phyloP scores from a whole-genome alignment of 1,140 invertebrate species.

The Glomeris maerens region DNA sequence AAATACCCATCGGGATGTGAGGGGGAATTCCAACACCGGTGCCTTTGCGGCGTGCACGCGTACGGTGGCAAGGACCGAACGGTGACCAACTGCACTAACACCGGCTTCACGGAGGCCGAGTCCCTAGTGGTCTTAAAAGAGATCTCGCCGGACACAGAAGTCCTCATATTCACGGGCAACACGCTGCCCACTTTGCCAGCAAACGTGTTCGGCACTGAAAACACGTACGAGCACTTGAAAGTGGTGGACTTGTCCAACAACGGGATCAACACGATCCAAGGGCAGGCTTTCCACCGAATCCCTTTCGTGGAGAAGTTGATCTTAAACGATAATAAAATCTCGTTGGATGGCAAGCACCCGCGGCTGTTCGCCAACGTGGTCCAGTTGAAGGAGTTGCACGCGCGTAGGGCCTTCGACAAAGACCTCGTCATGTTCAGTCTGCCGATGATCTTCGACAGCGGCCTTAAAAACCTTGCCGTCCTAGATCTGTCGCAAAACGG shows the following conservation, averaged over 20 bases:
- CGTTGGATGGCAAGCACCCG: constrained; percentile 45
- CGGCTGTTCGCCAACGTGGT: constrained; percentile 63
- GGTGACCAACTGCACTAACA: constrained; percentile 57
- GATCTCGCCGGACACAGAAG: constrained; percentile 49
- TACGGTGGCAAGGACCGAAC: background rate
- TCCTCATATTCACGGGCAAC: constrained; percentile 59
- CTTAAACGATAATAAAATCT: constrained; percentile 56
- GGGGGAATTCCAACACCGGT: background rate
- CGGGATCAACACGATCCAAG: constrained; percentile 53
- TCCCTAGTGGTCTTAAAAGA: constrained; percentile 45
- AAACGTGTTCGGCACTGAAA: constrained; percentile 55
- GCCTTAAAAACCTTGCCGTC: background rate
- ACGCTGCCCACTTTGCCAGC: constrained; percentile 44
- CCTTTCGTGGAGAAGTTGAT: constrained; percentile 51
- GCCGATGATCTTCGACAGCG: no score
- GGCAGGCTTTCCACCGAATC: constrained; percentile 62
- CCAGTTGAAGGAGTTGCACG: constrained; percentile 51
- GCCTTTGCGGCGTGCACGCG: background rate
- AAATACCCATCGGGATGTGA: background rate
- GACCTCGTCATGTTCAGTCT: no score
- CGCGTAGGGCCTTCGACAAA: constrained; percentile 58
- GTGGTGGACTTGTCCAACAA: constrained; percentile 65
- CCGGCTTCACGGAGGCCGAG: constrained; percentile 40
- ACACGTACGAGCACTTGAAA: constrained; percentile 39
- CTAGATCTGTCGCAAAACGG: background rate